Base-by-base conservation (phyloP, 2,888 invertebrate genomes). In the Drosophila limbata region DNA sequence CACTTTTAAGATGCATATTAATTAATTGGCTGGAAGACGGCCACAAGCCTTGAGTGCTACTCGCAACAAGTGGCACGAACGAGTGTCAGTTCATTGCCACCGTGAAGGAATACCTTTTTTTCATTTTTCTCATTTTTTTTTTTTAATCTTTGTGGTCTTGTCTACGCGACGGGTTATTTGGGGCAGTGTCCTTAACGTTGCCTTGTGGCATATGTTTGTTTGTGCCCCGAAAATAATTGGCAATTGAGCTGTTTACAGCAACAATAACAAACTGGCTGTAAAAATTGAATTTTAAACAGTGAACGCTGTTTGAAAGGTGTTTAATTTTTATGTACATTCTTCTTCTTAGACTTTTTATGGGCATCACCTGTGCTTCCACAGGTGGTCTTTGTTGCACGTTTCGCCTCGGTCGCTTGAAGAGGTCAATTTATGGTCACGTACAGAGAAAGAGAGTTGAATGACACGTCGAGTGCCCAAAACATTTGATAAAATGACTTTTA, bases 391-490 rank as follows among this genome's bases (percentile, higher is more conserved):
- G 76, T 68, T 52, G 64, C 62, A 53, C 62, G 68, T 60, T 48
- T 25, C 59, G 47, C 42, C 25, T 52, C 51, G 69, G 73, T 69
- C 71, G 64, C 57, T 62, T 51, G 63, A 28, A 61, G 67, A 63
- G 83, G 73, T 86, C 84, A 81, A 73, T 81, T 86, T 77, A 60
- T 55, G 42, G 79, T 62, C 83, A 85, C 79, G 86, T 81, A 57
- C 39, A 19, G 3, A 5, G 45, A 13, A 35, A 25, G 4, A 8
- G 21, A 77, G 83, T 83, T 84, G 84, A 84, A 84, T 79, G 83
- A 84, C 83, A 61, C 39, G 8, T 35, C 19, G 51, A 65, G 59
- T 62, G 25, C 19, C 37, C 55, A 61, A 63, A 71, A 67, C 59
- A 74, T 48, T 63, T 40, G 53, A 52, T 59, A 57, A 47, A 47